These are phyloP conservation scores for Sebastes vulpes DNA, from an alignment of 2,797 vertebrate genomes.

Conservation along the genomic window DNA sequence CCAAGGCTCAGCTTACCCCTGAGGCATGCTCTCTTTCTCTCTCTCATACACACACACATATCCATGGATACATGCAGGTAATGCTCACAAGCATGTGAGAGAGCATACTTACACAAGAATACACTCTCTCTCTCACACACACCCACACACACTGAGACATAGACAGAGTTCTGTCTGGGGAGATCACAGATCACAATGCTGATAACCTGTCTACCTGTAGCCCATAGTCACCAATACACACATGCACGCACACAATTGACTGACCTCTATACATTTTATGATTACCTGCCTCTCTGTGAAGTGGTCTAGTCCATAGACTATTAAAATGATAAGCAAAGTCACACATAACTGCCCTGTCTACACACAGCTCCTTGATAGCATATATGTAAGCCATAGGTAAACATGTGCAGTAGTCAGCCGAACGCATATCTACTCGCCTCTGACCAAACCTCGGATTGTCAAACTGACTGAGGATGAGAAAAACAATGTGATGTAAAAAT, in stretches of 20 bases:
- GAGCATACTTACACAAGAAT: conserved; percentile 24
- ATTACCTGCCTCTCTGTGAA: conserved; percentile 16
- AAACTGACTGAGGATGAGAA: background rate
- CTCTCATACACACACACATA: conserved; percentile 30
- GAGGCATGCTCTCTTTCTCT: conserved; percentile 58
- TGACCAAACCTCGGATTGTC: background rate
- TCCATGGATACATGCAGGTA: conserved; percentile 32
- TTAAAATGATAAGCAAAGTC: conserved; percentile 1
- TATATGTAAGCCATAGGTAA: background rate
- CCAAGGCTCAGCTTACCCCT: conserved; percentile 73
- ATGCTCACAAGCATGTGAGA: conserved; percentile 41
- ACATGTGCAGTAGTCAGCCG: background rate
- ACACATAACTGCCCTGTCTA: background rate
- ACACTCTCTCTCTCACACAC: background rate
- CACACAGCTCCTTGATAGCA: background rate
- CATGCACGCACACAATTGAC: conserved; percentile 15
- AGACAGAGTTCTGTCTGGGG: conserved; percentile 25
- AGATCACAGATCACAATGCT: conserved; percentile 34
- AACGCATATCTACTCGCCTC: background rate
- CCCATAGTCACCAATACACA: background rate
- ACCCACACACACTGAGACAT: conserved; percentile 1
- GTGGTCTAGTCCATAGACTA: background rate
- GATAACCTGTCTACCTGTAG: conserved; percentile 49
- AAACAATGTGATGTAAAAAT: background rate
- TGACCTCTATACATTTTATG: conserved; percentile 20